Base-by-base conservation (phyloP, 2,113 vertebrate species). In the Channa maculata region DNA sequence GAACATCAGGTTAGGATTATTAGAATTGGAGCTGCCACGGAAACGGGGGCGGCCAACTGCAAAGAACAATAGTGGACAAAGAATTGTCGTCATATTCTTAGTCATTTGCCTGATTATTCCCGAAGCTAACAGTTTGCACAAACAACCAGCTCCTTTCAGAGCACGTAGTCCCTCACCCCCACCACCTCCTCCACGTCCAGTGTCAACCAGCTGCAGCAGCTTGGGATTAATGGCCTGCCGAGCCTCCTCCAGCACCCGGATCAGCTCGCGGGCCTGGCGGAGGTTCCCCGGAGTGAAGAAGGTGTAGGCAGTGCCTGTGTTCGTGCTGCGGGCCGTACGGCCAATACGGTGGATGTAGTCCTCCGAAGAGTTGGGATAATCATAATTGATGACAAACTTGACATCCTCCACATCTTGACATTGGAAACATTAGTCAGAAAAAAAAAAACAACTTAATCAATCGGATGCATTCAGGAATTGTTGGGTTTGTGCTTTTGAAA, bases 321-420 rank as follows among this genome's bases (percentile, higher is more conserved):
- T 98, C 92, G 95, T 99, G 91, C 97, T 99, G 57, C 97, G 97
- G 34, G 97, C 97, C 0, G 97, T 99, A 50, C 97, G 96, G 61
- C 97, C 97, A 64, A 99, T 99, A 0, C 97, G 96, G 77, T 99
- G 97, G 88, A 99, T 97, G 0, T 99, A 98, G 91, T 99, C 97
- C 91, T 98, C 97, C 0, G 97, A 99, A 65, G 97, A 98, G 95
- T 98, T 98, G 79, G 97, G 97, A 86, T 98, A 99, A 93, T 99
- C 97, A 83, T 99, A 99, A 87, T 99, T 99, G 95, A 99, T 99
- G 91, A 99, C 97, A 93, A 99, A 99, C 94, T 99, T 99, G 84
- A 99, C 95, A 69, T 99, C 98, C 93, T 99, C 98, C 96, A 99
- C 98, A 1, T 99, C 98, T 97, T 94, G 64, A 75, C 49, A 62